Percentiles rank a stretch among this genome's conserved stretches.
Evolutionary conservation across 2,797 vertebrate species (phyloP).

Genomic region (Sebastolobus alascanus): DNA sequence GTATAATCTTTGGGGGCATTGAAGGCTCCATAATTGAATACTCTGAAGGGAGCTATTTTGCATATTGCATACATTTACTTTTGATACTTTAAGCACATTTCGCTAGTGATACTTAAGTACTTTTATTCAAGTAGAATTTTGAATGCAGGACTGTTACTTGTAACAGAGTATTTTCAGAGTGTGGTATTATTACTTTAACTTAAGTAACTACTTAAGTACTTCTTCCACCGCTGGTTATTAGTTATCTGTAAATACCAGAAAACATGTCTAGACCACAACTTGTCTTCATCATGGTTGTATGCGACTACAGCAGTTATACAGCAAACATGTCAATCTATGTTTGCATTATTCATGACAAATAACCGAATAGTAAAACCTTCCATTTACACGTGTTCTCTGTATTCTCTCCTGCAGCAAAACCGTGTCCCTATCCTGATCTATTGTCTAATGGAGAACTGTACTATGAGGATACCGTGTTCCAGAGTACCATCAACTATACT

Average conservation of each 20-base stretch:
- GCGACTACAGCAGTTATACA: neutral
- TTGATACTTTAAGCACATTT: no score
- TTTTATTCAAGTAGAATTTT: no score
- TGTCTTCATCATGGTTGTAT: neutral
- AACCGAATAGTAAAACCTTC: neutral
- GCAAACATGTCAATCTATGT: neutral
- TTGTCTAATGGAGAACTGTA: slow-evolving; percentile 81
- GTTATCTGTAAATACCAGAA: neutral
- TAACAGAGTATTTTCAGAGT: no score
- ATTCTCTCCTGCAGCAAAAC: slow-evolving; percentile 80
- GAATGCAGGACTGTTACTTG: no score
- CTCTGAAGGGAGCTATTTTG: no score
- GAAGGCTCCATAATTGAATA: no score
- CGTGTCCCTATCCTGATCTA: slow-evolving; percentile 81
- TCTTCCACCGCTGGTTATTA: neutral
- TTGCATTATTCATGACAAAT: neutral
- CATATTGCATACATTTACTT: no score
- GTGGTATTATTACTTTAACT: no score
- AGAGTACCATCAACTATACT: slow-evolving; percentile 83
- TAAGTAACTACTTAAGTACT: no score
- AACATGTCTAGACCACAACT: neutral
- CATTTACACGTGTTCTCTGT: neutral
- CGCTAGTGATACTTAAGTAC: no score
- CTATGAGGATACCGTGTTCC: slow-evolving; percentile 79
- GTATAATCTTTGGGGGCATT: no score